Evolutionary conservation across 2,888 invertebrate genomes (phyloP).

Genomic region (Lumbricus terrestris): DNA sequence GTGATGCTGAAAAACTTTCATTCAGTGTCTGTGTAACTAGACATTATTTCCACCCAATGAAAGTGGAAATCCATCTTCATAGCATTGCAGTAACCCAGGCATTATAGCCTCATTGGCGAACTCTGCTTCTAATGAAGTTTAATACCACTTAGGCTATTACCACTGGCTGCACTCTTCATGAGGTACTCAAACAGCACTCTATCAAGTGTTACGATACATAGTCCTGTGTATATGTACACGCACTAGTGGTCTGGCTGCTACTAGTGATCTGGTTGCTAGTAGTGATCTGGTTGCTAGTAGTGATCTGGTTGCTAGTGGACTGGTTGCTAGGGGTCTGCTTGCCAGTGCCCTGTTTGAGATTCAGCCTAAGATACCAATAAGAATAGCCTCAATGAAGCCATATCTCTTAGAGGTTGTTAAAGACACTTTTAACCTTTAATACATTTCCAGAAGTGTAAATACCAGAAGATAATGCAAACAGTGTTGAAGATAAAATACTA

Average conservation of each 20-base stretch:
- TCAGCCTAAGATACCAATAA: background rate
- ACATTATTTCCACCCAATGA: background rate
- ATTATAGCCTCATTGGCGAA: background rate
- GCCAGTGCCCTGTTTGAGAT: background rate
- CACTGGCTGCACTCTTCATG: too few relatives aligned
- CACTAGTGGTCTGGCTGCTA: too few relatives aligned
- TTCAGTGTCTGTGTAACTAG: background rate
- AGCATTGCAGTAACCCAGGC: background rate
- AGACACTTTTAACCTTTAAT: background rate
- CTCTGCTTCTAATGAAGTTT: background rate
- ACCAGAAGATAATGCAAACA: background rate
- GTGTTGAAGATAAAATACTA: background rate
- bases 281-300: too few relatives aligned
- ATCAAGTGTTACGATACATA: too few relatives aligned
- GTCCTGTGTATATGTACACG: background rate
- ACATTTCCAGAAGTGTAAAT: background rate
- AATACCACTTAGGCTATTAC: background rate
- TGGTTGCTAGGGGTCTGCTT: too few relatives aligned
- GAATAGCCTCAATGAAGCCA: background rate
- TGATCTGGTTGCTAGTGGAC: background rate
- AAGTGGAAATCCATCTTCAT: background rate
- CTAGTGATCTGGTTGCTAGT: too few relatives aligned
- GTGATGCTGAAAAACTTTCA: background rate
- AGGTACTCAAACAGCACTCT: too few relatives aligned
- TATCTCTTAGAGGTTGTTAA: background rate